phyloP scores from a whole-genome alignment of 2,113 vertebrate species.

The Rhegmatorhina hoffmannsi region DNA sequence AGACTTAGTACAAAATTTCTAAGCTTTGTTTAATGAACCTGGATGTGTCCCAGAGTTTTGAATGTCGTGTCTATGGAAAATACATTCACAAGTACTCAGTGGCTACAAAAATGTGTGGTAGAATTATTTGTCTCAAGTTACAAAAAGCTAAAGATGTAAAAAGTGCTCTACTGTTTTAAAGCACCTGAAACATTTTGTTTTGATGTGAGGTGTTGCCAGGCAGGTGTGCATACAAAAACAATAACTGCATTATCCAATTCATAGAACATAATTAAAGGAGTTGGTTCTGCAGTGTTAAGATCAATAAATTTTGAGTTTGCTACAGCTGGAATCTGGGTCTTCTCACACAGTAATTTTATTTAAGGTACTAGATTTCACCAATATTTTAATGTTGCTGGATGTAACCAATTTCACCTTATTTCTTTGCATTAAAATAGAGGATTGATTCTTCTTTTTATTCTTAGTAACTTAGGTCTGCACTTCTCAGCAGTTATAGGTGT shows the following conservation, averaged over 20 bases:
- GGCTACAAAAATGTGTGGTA: background rate
- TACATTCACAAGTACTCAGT: background rate
- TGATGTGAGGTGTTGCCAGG: background rate
- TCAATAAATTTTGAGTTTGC: background rate
- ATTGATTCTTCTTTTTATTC: background rate
- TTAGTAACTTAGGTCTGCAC: background rate
- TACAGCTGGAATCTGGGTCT: background rate
- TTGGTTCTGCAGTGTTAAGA: background rate
- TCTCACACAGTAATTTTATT: slow-evolving; percentile 2
- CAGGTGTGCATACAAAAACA: background rate
- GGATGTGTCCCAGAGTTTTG: background rate
- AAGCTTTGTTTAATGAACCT: background rate
- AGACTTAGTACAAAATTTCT: background rate
- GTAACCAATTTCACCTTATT: background rate
- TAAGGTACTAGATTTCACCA: background rate
- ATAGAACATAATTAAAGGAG: slow-evolving; percentile 7
- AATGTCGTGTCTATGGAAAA: background rate
- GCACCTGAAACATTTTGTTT: background rate
- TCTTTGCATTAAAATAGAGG: slow-evolving; percentile 1
- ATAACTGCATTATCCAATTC: background rate
- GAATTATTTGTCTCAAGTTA: background rate
- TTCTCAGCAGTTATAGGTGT: background rate
- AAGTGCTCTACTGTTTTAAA: background rate
- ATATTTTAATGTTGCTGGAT: slow-evolving; percentile 10
- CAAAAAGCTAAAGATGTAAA: background rate